Conservation (phyloP, 2,888 invertebrate species). For the Drosophila yooni region DNA sequence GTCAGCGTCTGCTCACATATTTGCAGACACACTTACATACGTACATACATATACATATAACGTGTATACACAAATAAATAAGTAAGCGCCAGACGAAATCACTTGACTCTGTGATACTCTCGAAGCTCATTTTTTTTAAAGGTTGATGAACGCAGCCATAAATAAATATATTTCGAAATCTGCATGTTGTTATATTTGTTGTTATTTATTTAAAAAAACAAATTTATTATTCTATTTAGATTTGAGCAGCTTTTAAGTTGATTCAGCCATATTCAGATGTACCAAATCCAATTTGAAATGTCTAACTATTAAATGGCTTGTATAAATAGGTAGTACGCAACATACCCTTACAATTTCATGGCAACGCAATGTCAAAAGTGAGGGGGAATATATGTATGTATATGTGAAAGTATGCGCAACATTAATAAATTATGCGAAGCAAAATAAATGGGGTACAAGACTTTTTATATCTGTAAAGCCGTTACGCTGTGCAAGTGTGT, state of each 20-base stretch:
- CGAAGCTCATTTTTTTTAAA: not conserved
- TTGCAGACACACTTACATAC: not conserved
- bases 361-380: conserved; percentile 2
- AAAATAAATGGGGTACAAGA: conserved; percentile 75
- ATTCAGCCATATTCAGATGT: not conserved
- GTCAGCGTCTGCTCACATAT: conserved; percentile 29
- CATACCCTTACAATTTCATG: conserved; percentile 7
- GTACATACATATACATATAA: not conserved
- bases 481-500: conserved; percentile 36
- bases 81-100: conserved; percentile 8
- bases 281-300: not conserved
- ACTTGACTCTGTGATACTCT: conserved; percentile 15
- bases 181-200: not conserved
- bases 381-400: conserved; percentile 8
- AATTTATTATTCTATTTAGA: not conserved
- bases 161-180: not conserved
- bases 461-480: conserved; percentile 53
- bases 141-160: not conserved
- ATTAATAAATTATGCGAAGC: conserved; percentile 71
- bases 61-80: conserved; percentile 1
- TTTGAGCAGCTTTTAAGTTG: not conserved
- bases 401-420: conserved; percentile 32
- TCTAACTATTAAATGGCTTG: not conserved
- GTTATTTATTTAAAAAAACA: not conserved
- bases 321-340: conserved; percentile 1